Evolutionary conservation across 2,797 vertebrate genomes (phyloP), one percentile per base, ranked within the genome.

Genomic region (Coregonus sp.): DNA sequence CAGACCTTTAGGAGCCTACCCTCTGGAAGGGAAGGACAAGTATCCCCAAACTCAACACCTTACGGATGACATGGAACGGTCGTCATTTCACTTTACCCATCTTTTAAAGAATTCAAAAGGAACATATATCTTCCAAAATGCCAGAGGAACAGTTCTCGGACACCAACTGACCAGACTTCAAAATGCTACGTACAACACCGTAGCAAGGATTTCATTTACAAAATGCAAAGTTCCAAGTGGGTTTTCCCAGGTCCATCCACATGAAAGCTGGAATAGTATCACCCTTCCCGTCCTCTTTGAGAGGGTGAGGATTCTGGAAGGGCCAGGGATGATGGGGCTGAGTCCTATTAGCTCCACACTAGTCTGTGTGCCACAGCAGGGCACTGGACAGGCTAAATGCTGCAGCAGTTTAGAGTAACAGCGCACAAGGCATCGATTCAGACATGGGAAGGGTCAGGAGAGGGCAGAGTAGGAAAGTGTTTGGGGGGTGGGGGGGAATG

Each of bases 391-490:
- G 1, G 35, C 35, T 15, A 70, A 70, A n/a, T 35, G 33, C 65
- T 3, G 37, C 35, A 9, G 12, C 25, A 50, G 12, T 72, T 25
- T 15, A 75, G 29, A 56, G 56, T 75, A 81, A 25, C 3, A 66
- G 66, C 79, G 40, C 66, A 31, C 50, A 72, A 71, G 4, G 1
- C 54, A 82, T 71, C 18, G 35, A 75, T 5, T 69, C 72, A 78
- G 12, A 70, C 61, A 31, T 75, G 75, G 66, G 85, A 89, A 87
- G 89, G 85, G 90, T 85, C 70, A 79, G 89, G 80, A 83, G 78
- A 76, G 78, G 83, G 86, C 79, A 74, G 76, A 72, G 75, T 66
- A 33, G 78, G 52, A 75, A 80, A 74, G 51, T 25, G 25, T 25
- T 25, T 25, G 25, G 25, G 25, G 25, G 25, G 25, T 25, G 25